phyloP scores from a whole-genome alignment of 2,113 vertebrate genomes.

The Murina feae region DNA sequence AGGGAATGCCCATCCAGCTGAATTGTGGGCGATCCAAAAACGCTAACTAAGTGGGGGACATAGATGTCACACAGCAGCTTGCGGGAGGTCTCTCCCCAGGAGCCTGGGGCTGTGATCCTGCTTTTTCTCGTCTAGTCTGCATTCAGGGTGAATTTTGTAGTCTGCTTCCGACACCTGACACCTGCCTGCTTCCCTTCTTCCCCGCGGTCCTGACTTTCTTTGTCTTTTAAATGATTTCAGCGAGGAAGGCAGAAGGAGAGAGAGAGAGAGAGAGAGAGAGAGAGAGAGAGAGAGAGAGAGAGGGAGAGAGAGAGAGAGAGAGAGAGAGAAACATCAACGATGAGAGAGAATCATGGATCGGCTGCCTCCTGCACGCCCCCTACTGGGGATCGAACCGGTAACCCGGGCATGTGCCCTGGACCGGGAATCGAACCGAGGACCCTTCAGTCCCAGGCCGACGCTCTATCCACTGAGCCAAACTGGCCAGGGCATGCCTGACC shows the following conservation, averaged over 20 bases:
- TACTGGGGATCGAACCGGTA: too few relatives aligned
- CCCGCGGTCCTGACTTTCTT: not conserved
- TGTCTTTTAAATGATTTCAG: not conserved
- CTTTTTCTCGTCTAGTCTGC: not conserved
- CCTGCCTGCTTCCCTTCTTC: not conserved
- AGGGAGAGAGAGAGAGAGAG: too few relatives aligned
- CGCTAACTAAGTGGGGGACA: conserved; percentile 73
- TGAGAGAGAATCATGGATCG: too few relatives aligned
- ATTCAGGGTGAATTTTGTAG: not conserved
- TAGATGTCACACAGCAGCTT: conserved; percentile 70
- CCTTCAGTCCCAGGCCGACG: too few relatives aligned
- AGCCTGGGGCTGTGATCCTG: not conserved
- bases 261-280: too few relatives aligned
- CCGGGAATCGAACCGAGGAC: too few relatives aligned
- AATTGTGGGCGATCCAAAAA: conserved; percentile 78
- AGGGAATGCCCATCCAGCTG: conserved; percentile 79
- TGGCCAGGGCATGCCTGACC: not conserved
- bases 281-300: too few relatives aligned
- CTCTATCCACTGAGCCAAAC: too few relatives aligned
- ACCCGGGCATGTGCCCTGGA: too few relatives aligned
- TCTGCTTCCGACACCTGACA: not conserved
- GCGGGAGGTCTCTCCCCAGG: not conserved
- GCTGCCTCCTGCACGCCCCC: too few relatives aligned
- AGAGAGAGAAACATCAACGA: too few relatives aligned
- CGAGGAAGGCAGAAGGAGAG: too few relatives aligned